Conservation (phyloP, 1,140 invertebrate genomes). For the Diuraphis noxia region DNA sequence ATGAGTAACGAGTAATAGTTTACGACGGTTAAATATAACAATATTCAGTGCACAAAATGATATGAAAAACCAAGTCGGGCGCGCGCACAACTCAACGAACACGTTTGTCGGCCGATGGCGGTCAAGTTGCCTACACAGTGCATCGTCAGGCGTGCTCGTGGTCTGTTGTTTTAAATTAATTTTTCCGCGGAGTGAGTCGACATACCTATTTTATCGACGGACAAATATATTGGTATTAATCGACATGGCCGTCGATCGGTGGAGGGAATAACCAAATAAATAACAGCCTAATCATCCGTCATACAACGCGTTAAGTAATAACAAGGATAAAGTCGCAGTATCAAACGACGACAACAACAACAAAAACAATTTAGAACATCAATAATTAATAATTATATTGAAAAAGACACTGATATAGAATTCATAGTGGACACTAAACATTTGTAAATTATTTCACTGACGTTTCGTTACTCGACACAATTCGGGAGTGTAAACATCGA, state of each 20-base stretch:
- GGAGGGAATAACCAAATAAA: neutral
- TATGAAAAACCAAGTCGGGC: neutral
- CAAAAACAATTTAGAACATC: neutral
- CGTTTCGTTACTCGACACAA: neutral
- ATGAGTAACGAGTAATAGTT: too few species aligned
- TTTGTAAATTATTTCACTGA: neutral
- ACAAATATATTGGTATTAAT: neutral
- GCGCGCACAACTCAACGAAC: neutral
- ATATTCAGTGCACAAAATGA: neutral
- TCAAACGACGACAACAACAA: neutral
- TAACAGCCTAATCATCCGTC: neutral
- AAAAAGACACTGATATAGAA: neutral
- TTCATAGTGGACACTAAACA: neutral
- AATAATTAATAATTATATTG: neutral
- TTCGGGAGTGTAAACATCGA: neutral
- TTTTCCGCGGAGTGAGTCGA: too few species aligned
- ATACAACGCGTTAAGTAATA: neutral
- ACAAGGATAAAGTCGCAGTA: neutral
- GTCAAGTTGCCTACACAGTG: neutral
- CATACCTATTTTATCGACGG: neutral
- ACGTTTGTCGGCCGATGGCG: neutral
- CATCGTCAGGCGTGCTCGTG: neutral
- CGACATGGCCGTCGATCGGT: neutral
- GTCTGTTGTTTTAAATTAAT: neutral
- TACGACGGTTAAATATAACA: neutral